A percentile compares a stretch with the other conserved stretches of the same genome.
These are phyloP conservation scores for Latrodectus hesperus DNA, from an alignment of 2,888 invertebrate species.

Conservation along the genomic window DNA sequence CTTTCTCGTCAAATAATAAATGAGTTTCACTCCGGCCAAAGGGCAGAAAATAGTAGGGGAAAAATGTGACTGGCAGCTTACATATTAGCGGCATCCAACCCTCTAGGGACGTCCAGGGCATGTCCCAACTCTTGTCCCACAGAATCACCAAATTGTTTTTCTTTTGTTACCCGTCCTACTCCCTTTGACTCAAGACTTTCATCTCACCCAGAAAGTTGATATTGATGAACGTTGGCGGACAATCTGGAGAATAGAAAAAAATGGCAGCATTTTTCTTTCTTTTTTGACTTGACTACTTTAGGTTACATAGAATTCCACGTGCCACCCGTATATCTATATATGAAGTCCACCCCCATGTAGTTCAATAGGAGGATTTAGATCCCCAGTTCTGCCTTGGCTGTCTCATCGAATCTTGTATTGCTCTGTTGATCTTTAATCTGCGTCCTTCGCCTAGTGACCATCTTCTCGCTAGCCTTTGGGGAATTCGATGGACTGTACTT, in stretches of 20 bases:
- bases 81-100: conserved; percentile 48
- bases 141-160: conserved; percentile 55
- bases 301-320: conserved; percentile 8
- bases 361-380: conserved; percentile 28
- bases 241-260: conserved; percentile 36
- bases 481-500: too few species aligned
- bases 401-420: conserved; percentile 61
- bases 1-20: too few species aligned
- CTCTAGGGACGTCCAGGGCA: conserved; percentile 30
- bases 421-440: conserved; percentile 63
- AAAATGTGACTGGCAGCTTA: conserved; percentile 52
- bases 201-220: conserved; percentile 50
- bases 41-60: background rate
- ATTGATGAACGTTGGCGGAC: conserved; percentile 57
- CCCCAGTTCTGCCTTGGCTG: conserved; percentile 38
- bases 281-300: background rate
- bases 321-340: conserved; percentile 6
- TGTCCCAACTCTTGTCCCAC: conserved; percentile 49
- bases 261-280: background rate
- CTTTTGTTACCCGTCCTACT: conserved; percentile 8
- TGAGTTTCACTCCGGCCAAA: background rate
- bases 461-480: too few species aligned
- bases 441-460: too few species aligned
- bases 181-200: conserved; percentile 57
- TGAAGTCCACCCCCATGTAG: conserved; percentile 23